Percentiles rank a stretch among this genome's conserved stretches.
Conservation (phyloP, 2,113 vertebrate genomes). For the Ifrita kowaldi region DNA sequence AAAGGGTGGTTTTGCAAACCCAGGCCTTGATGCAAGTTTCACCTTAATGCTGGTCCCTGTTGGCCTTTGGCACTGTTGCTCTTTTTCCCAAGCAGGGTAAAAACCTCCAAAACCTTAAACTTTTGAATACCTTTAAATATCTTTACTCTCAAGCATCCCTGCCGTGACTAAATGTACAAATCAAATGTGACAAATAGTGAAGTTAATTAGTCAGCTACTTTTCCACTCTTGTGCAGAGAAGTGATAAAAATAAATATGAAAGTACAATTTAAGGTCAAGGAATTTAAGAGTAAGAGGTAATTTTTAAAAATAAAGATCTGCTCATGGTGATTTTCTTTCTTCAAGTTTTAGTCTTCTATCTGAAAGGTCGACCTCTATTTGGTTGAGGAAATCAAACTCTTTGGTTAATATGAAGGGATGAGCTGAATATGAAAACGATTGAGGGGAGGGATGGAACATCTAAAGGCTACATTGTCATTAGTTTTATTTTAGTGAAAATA, state of each 20-base stretch:
- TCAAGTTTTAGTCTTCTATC: not conserved
- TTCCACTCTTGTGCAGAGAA: not conserved
- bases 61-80: not conserved
- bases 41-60: not conserved
- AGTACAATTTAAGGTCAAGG: not conserved
- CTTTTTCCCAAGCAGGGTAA: not conserved
- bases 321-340: not conserved
- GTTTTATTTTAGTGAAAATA: slow-evolving; percentile 65
- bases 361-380: slow-evolving; percentile 13
- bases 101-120: not conserved
- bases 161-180: not conserved
- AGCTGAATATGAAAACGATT: slow-evolving; percentile 40
- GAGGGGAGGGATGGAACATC: slow-evolving; percentile 35
- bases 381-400: slow-evolving; percentile 29
- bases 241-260: slow-evolving; percentile 7
- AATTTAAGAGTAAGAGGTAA: slow-evolving; percentile 3
- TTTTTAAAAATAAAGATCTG: slow-evolving; percentile 12
- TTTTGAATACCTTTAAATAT: not conserved
- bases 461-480: slow-evolving; percentile 41
- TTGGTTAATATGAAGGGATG: slow-evolving; percentile 26
- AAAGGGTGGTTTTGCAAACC: not conserved
- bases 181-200: not conserved
- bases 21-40: not conserved
- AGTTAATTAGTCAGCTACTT: not conserved
- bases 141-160: not conserved